A percentile compares a stretch with the other conserved stretches of the same genome.
Evolutionary conservation across 53 echinoderm and acorn worm species (phyloP).

Genomic region (Zoroaster sp.): DNA sequence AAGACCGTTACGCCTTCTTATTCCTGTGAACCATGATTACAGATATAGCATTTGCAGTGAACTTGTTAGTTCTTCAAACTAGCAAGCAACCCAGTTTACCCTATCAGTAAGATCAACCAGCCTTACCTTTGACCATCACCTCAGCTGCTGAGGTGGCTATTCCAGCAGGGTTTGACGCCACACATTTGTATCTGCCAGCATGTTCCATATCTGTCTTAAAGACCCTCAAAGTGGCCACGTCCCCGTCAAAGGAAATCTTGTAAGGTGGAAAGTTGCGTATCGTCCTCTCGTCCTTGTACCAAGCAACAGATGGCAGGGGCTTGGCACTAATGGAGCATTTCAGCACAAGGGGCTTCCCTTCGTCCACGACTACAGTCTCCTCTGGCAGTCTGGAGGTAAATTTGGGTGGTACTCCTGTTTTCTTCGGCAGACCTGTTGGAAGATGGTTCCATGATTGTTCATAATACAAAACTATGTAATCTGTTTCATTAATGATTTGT

Average conservation of each 20-base stretch:
- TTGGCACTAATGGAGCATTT: conserved; percentile 63
- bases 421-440: not conserved
- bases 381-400: not conserved
- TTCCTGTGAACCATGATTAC: no score
- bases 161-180: conserved; percentile 63
- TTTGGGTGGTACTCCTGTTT: not conserved
- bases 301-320: conserved; percentile 60
- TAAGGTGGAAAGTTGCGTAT: conserved; percentile 64
- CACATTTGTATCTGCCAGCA: conserved; percentile 74
- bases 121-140: conserved; percentile 69
- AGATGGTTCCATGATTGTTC: no score
- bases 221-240: conserved; percentile 62
- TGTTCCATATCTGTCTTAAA: conserved; percentile 64
- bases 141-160: conserved; percentile 64
- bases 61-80: no score
- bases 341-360: conserved; percentile 52
- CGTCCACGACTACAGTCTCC: not conserved
- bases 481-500: no score
- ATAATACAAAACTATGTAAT: no score
- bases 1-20: no score
- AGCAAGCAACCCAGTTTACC: not conserved
- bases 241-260: conserved; percentile 59
- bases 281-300: conserved; percentile 75
- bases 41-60: no score
- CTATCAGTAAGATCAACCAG: not conserved